Conservation (phyloP, 2,888 invertebrate genomes). For the Parochlus steinenii region DNA sequence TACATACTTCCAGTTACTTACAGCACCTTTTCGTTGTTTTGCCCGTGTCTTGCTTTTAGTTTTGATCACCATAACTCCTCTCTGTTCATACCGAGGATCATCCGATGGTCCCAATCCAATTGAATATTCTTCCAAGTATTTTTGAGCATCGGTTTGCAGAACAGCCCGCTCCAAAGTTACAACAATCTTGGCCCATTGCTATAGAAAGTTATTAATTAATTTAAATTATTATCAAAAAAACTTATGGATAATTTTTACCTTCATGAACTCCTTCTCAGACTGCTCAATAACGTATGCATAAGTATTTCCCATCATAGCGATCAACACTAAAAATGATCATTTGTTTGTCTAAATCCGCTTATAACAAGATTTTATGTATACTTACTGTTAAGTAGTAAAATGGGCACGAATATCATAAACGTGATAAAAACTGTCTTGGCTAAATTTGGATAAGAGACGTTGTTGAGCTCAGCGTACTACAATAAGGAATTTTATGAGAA, state of each 20-base stretch:
- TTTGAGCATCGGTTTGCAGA: constrained; percentile 74
- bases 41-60: constrained; percentile 92
- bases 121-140: constrained; percentile 87
- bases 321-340: constrained; percentile 38
- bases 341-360: constrained; percentile 27
- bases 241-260: no score
- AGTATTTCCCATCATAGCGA: constrained; percentile 99
- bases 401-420: constrained; percentile 97
- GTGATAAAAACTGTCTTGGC: constrained; percentile 93
- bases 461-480: constrained; percentile 73
- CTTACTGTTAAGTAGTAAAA: constrained; percentile 88
- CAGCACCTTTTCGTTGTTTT: constrained; percentile 87
- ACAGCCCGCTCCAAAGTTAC: constrained; percentile 90
- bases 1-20: constrained; percentile 93
- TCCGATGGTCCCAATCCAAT: constrained; percentile 76
- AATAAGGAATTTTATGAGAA: no score
- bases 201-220: constrained; percentile 13
- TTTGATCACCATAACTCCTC: constrained; percentile 97
- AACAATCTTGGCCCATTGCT: constrained; percentile 95
- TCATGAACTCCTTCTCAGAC: constrained; percentile 98
- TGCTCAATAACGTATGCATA: constrained; percentile 96
- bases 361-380: no score
- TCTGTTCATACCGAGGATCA: constrained; percentile 66
- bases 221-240: no score
- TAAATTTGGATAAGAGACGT: constrained; percentile 79